Evolutionary conservation across 2,888 invertebrate species (phyloP).

Genomic region (Pollenia labialis): DNA sequence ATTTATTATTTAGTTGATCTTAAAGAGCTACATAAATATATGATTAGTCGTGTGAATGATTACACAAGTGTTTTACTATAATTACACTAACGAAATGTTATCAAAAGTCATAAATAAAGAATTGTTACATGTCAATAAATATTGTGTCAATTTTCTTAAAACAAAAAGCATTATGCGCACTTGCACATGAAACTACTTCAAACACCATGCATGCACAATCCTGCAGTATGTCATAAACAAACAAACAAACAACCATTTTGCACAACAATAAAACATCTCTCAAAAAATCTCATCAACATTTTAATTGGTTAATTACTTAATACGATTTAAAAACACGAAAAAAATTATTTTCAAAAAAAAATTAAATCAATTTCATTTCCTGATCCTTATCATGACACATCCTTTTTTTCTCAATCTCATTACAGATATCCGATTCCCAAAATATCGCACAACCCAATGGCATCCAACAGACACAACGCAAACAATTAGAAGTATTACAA

Average conservation of each 20-base stretch:
- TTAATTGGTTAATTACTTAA: conserved; percentile 41
- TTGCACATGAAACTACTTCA: background rate
- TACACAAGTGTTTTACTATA: too few relatives aligned
- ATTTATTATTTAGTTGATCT: too few relatives aligned
- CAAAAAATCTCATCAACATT: background rate
- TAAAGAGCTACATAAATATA: too few relatives aligned
- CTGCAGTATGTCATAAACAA: conserved; percentile 2
- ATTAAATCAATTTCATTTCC: conserved; percentile 66
- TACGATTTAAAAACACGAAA: background rate
- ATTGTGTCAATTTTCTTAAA: background rate
- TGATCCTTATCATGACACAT: conserved; percentile 70
- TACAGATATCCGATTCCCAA: conserved; percentile 84
- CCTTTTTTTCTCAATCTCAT: conserved; percentile 70
- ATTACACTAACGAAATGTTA: too few relatives aligned
- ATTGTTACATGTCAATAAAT: too few relatives aligned
- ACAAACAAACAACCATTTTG: background rate
- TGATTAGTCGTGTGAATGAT: too few relatives aligned
- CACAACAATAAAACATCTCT: conserved; percentile 1
- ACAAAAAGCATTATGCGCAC: background rate
- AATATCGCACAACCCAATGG: conserved; percentile 84
- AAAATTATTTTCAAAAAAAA: conserved; percentile 11
- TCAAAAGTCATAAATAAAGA: too few relatives aligned
- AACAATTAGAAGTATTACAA: conserved; percentile 88
- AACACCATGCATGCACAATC: background rate
- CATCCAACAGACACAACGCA: conserved; percentile 84